A percentile compares a stretch with the other conserved stretches of the same genome.
Conservation (phyloP, 1,140 invertebrate genomes). For the Anastrepha ludens region DNA sequence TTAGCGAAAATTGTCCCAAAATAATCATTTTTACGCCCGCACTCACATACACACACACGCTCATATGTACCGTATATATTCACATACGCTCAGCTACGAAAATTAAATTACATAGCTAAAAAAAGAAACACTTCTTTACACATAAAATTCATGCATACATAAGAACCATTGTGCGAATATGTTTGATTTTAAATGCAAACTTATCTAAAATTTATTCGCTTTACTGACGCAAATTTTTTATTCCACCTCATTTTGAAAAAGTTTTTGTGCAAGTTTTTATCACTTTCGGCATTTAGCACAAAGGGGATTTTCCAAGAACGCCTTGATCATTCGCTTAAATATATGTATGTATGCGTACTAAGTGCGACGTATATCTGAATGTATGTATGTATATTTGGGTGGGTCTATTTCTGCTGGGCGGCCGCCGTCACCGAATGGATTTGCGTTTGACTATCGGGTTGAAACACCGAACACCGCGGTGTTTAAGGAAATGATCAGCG, state of each 20-base stretch:
- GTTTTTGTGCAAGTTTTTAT: neutral
- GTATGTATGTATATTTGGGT: neutral
- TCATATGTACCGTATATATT: neutral
- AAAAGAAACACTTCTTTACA: too few species aligned
- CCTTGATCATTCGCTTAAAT: neutral
- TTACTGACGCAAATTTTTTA: too few species aligned
- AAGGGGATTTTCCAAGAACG: constrained; percentile 32
- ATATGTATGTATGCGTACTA: neutral
- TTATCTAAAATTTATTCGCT: too few species aligned
- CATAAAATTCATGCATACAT: too few species aligned
- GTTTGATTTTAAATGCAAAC: too few species aligned
- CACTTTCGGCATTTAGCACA: constrained; percentile 37
- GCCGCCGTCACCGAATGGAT: too few species aligned
- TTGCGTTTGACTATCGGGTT: too few species aligned
- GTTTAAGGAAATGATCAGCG: too few species aligned
- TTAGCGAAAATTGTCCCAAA: constrained; percentile 50
- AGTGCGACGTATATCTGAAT: neutral
- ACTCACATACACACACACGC: neutral
- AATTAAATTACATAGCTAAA: too few species aligned
- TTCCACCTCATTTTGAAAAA: too few species aligned
- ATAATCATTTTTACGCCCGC: constrained; percentile 7
- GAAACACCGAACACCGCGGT: too few species aligned
- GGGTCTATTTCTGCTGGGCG: neutral
- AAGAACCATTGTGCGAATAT: too few species aligned
- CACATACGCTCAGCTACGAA: neutral